phyloP scores from a whole-genome alignment of 2,888 invertebrate genomes.

The Eubasilissa splendida region DNA sequence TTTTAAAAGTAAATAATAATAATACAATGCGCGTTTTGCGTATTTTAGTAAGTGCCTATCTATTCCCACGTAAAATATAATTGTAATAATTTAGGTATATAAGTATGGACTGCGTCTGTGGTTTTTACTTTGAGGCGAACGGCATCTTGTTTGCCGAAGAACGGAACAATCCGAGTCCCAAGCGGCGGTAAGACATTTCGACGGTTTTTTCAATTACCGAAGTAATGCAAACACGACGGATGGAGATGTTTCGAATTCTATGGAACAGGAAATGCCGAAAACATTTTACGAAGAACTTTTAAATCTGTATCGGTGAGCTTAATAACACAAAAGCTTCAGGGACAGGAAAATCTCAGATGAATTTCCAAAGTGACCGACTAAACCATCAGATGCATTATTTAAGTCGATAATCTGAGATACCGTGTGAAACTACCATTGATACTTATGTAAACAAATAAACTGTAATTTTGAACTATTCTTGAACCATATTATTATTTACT shows the following conservation, averaged over 20 bases:
- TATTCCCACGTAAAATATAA: no score
- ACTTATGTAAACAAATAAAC: no score
- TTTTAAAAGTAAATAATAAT: no score
- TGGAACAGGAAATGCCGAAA: slow-evolving; percentile 21
- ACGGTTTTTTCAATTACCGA: slow-evolving; percentile 15
- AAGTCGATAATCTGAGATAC: no score
- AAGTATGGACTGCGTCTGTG: not conserved
- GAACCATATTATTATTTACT: no score
- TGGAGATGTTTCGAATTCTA: slow-evolving; percentile 15
- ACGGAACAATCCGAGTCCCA: not conserved
- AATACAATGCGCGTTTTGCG: no score
- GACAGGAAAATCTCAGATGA: not conserved
- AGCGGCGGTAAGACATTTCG: slow-evolving; percentile 1
- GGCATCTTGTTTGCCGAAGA: slow-evolving; percentile 6
- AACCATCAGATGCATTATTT: not conserved
- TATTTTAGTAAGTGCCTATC: no score
- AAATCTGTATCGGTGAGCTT: not conserved
- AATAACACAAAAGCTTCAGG: slow-evolving; percentile 7
- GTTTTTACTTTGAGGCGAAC: not conserved
- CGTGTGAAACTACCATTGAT: no score
- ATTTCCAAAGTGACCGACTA: not conserved
- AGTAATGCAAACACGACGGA: slow-evolving; percentile 6
- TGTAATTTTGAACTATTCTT: no score
- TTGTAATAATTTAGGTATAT: no score
- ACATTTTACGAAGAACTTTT: not conserved